Percentiles rank a stretch among this genome's conserved stretches.
Conservation (phyloP, 2,888 invertebrate genomes). For the Dichetophora obliterata region DNA sequence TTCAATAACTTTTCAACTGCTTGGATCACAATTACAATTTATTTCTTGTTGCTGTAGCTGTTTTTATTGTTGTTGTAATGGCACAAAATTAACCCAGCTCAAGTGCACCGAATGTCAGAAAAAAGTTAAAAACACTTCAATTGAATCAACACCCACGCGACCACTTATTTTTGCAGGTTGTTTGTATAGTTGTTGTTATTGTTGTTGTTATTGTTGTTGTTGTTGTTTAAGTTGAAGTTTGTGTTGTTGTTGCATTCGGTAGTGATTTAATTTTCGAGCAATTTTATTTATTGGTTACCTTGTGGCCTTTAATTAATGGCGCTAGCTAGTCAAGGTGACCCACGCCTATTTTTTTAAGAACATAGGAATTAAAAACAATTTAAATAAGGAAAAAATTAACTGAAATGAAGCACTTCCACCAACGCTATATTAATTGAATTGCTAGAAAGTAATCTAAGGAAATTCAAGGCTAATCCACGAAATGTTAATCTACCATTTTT, state of each 20-base stretch:
- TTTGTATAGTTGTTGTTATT: background rate
- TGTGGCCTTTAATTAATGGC: background rate
- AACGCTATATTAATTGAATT: background rate
- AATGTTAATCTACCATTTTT: too few relatives aligned
- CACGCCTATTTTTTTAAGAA: background rate
- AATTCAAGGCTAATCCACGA: too few relatives aligned
- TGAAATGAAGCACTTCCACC: background rate
- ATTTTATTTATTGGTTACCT: background rate
- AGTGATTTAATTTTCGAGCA: background rate
- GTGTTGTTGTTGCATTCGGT: background rate
- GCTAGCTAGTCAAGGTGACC: background rate
- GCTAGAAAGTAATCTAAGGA: too few relatives aligned
- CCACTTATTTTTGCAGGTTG: background rate
- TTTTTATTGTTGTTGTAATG: background rate
- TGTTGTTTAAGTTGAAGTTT: background rate
- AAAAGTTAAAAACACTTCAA: background rate
- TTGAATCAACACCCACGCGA: constrained; percentile 18
- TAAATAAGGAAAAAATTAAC: background rate
- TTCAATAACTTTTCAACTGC: constrained; percentile 20
- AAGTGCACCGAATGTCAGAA: too few relatives aligned
- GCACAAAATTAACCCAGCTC: background rate
- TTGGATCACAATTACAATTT: background rate
- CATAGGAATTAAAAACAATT: background rate
- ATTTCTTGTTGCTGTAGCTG: too few relatives aligned
- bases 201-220: background rate